These are phyloP conservation scores for Colletes gigas DNA, from an alignment of 1,140 invertebrate species.

Conservation along the genomic window DNA sequence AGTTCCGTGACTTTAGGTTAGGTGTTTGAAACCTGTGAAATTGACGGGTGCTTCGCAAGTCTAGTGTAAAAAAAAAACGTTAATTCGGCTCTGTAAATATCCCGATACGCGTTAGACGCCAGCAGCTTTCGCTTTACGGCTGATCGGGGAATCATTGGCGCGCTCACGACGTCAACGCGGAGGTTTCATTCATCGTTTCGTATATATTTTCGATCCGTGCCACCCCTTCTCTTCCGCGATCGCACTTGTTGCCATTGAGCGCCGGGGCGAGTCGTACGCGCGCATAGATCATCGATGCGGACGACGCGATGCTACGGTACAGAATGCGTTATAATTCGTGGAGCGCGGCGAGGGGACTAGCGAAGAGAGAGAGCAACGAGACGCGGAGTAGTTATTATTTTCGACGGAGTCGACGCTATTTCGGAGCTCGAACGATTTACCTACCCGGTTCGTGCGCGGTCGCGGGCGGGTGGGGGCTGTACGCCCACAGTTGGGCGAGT, in stretches of 20 bases:
- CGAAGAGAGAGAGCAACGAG: not conserved
- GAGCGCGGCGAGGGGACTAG: not conserved
- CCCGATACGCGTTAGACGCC: no score
- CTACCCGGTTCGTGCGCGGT: not conserved
- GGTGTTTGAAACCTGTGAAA: no score
- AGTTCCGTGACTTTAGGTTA: no score
- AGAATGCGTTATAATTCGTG: not conserved
- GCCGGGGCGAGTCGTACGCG: conserved; percentile 12
- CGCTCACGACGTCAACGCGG: conserved; percentile 56
- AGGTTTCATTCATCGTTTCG: conserved; percentile 65
- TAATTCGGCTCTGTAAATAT: no score
- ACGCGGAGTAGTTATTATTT: conserved; percentile 24
- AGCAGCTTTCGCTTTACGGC: conserved; percentile 3
- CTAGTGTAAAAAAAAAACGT: no score
- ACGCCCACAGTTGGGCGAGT: no score
- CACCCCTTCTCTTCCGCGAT: conserved; percentile 19
- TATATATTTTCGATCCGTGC: conserved; percentile 59
- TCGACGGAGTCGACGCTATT: not conserved
- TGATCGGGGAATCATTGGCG: conserved; percentile 54
- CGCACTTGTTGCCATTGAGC: conserved; percentile 59
- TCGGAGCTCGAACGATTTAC: not conserved
- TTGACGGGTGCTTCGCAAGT: no score
- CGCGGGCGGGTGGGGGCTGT: no score
- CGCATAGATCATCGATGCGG: conserved; percentile 34
- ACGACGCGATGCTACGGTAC: not conserved